Conservation (phyloP, 1,140 invertebrate species). For the Drosophila kurseongensis region DNA sequence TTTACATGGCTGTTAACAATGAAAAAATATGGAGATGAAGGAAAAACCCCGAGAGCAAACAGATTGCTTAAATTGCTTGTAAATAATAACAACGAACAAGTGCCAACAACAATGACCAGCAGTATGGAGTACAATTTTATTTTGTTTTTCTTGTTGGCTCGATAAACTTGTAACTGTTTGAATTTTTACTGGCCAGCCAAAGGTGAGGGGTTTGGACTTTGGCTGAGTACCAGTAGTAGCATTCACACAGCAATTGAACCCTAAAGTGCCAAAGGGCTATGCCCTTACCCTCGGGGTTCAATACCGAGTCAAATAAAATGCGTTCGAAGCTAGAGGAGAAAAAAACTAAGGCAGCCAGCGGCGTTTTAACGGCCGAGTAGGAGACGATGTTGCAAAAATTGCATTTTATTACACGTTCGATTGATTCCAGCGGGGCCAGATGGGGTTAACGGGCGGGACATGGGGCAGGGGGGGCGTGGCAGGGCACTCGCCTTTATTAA, state of each 20-base stretch:
- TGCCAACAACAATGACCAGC: slow-evolving; percentile 58
- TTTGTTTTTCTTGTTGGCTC: slow-evolving; percentile 24
- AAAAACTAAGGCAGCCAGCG: slow-evolving; percentile 2
- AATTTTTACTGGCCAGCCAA: slow-evolving; percentile 50
- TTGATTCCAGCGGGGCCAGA: slow-evolving; percentile 57
- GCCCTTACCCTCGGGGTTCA: slow-evolving; percentile 7
- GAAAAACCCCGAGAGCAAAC: slow-evolving; percentile 40
- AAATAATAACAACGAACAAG: slow-evolving; percentile 55
- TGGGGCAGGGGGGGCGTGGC: slow-evolving; percentile 3
- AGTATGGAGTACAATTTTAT: slow-evolving; percentile 47
- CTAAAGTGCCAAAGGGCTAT: slow-evolving; percentile 69
- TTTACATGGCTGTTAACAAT: slow-evolving; percentile 65
- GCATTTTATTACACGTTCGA: slow-evolving; percentile 81
- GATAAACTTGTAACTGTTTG: slow-evolving; percentile 65
- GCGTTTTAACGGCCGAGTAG: slow-evolving; percentile 28
- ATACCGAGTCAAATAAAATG: slow-evolving; percentile 46
- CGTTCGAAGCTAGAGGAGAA: slow-evolving; percentile 21
- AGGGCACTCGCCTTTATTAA: slow-evolving; percentile 69
- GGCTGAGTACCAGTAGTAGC: slow-evolving; percentile 32
- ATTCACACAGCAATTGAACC: slow-evolving; percentile 76
- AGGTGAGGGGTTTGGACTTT: not conserved
- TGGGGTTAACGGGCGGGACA: not conserved
- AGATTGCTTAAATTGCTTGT: slow-evolving; percentile 79
- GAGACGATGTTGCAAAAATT: slow-evolving; percentile 62
- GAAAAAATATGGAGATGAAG: slow-evolving; percentile 17